These are phyloP conservation scores for Zaprionus taronus DNA, from an alignment of 1,140 invertebrate species.

Conservation along the genomic window DNA sequence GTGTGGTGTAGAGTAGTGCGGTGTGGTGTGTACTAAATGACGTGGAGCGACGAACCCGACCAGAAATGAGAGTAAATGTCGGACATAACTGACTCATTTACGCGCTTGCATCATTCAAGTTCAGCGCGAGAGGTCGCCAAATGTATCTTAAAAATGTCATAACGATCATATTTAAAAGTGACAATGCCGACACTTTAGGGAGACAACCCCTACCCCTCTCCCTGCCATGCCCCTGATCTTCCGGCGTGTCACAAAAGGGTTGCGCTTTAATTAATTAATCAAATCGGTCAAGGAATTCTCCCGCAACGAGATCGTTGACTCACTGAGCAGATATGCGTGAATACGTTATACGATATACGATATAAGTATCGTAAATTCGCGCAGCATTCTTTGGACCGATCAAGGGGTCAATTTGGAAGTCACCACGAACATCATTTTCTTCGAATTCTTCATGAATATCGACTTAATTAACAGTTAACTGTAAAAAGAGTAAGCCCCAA, in stretches of 20 bases:
- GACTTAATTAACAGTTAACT: slow-evolving; percentile 75
- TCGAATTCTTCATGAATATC: slow-evolving; percentile 69
- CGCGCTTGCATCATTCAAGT: slow-evolving; percentile 75
- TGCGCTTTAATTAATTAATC: slow-evolving; percentile 80
- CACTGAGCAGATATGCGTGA: slow-evolving; percentile 1
- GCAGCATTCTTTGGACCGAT: slow-evolving; percentile 29
- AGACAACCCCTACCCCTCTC: not conserved
- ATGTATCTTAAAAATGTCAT: slow-evolving; percentile 63
- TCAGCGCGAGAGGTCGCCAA: slow-evolving; percentile 64
- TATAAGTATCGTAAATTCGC: not conserved
- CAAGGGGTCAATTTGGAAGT: slow-evolving; percentile 65
- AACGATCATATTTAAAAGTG: slow-evolving; percentile 52
- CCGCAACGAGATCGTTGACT: slow-evolving; percentile 26
- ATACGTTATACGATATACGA: not conserved
- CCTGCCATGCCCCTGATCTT: not conserved
- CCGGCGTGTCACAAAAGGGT: slow-evolving; percentile 61
- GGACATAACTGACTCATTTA: slow-evolving; percentile 39
- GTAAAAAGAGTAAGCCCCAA: slow-evolving; percentile 35
- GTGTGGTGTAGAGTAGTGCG: not conserved
- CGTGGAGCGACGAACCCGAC: slow-evolving; percentile 2
- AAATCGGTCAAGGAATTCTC: slow-evolving; percentile 75
- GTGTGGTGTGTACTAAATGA: slow-evolving; percentile 5
- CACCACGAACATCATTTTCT: slow-evolving; percentile 56
- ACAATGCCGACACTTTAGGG: slow-evolving; percentile 65
- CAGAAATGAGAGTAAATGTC: not conserved